Percentiles rank a stretch among this genome's conserved stretches.
Conservation (phyloP, 2,113 vertebrate species). For the Phyllopteryx taeniolatus region DNA sequence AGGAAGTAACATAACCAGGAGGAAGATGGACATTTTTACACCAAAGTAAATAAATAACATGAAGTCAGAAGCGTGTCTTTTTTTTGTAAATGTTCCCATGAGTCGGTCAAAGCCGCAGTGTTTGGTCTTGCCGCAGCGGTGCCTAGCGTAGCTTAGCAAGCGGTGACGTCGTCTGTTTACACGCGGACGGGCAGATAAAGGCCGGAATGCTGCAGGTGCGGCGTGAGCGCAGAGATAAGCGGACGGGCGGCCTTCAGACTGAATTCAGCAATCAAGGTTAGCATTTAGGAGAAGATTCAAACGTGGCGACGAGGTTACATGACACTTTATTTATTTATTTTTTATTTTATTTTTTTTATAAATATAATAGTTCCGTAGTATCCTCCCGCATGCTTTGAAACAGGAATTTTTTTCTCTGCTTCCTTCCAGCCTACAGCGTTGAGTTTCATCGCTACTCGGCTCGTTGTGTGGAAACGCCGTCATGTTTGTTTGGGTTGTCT, state of each 20-base stretch:
- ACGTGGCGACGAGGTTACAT: not conserved
- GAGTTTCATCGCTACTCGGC: slow-evolving; percentile 14
- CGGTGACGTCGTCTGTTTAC: slow-evolving; percentile 52
- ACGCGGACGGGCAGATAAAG: slow-evolving; percentile 41
- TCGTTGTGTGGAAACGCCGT: slow-evolving; percentile 42
- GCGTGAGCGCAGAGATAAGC: slow-evolving; percentile 21
- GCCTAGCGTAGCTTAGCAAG: slow-evolving; percentile 5
- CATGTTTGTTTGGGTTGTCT: slow-evolving; percentile 48
- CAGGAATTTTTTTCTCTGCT: too few relatives aligned
- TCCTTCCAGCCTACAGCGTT: slow-evolving; percentile 13
- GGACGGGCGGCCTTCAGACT: not conserved
- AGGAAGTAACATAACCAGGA: slow-evolving; percentile 48
- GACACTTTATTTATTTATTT: not conserved
- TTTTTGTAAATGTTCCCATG: not conserved
- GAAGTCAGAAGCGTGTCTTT: not conserved
- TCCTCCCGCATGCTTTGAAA: too few relatives aligned
- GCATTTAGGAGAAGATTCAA: not conserved
- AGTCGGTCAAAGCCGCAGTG: slow-evolving; percentile 12
- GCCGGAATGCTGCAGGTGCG: slow-evolving; percentile 54
- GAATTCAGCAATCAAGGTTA: not conserved
- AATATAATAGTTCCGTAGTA: too few relatives aligned
- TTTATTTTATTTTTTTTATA: too few relatives aligned
- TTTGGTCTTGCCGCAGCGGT: slow-evolving; percentile 35
- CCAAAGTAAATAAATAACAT: slow-evolving; percentile 3
- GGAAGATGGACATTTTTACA: not conserved